Conservation (phyloP, 2,113 vertebrate species). For the Cynoglossus semilaevis region DNA sequence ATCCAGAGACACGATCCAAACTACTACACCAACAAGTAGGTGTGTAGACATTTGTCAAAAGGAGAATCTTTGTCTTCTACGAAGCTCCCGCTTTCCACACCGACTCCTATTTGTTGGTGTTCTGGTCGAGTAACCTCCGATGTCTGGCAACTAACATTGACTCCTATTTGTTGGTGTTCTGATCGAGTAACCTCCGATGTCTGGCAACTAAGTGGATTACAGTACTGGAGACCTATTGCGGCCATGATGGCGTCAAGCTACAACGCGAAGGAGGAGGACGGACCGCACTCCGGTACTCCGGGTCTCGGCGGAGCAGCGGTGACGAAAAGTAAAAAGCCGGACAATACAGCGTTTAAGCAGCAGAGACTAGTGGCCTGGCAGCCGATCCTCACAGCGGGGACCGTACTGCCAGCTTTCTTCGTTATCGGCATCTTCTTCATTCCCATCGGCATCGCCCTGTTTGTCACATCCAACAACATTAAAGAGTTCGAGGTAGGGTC, state of each 20-base stretch:
- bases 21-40: conserved; percentile 7
- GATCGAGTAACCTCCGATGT: background rate
- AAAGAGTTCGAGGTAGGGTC: conserved; percentile 87
- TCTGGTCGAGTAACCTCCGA: background rate
- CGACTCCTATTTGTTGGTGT: background rate
- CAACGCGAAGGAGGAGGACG: conserved; percentile 88
- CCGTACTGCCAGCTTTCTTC: conserved; percentile 94
- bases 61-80: background rate
- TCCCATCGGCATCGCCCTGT: conserved; percentile 94
- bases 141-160: background rate
- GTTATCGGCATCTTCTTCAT: conserved; percentile 96
- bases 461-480: conserved; percentile 95
- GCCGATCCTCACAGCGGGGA: conserved; percentile 92
- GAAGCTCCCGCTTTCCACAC: accelerated
- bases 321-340: conserved; percentile 86
- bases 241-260: conserved; percentile 88
- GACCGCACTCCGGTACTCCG: conserved; percentile 60
- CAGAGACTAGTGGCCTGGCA: conserved; percentile 96
- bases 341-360: conserved; percentile 96
- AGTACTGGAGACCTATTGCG: conserved; percentile 40
- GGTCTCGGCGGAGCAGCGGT: conserved; percentile 62
- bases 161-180: background rate
- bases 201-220: conserved; percentile 31
- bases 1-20: background rate
- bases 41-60: conserved; percentile 1